These are phyloP conservation scores for Prionace glauca DNA, from an alignment of 2,797 vertebrate species.

Conservation along the genomic window DNA sequence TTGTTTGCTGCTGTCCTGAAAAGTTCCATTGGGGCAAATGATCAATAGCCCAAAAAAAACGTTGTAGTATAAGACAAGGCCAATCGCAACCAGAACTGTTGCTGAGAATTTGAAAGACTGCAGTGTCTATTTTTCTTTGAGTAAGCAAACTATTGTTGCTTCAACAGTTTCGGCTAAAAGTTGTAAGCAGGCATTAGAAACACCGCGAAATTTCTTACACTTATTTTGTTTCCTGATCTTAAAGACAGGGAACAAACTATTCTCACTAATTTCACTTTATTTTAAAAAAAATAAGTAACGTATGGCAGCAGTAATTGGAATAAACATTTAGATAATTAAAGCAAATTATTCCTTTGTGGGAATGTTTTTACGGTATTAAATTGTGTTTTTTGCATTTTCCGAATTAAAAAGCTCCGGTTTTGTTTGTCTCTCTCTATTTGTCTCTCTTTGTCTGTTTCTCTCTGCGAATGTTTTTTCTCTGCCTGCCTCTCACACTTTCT, in stretches of 20 bases:
- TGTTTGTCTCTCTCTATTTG: no score
- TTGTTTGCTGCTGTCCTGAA: not conserved
- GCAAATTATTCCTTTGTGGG: not conserved
- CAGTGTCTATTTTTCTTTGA: not conserved
- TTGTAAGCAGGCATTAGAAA: not conserved
- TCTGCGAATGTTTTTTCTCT: no score
- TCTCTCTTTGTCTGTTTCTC: no score
- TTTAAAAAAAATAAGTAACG: not conserved
- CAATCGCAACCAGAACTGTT: not conserved
- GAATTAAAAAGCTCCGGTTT: not conserved
- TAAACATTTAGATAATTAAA: no score
- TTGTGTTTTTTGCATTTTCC: not conserved
- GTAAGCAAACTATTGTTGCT: not conserved
- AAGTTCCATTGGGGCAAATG: not conserved
- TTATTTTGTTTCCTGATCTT: not conserved
- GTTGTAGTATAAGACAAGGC: not conserved
- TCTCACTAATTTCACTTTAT: not conserved
- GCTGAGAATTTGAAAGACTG: not conserved
- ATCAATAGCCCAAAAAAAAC: not conserved
- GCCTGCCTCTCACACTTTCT: no score
- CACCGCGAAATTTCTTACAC: not conserved
- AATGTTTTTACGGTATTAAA: not conserved
- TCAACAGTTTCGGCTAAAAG: not conserved
- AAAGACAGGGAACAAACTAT: not conserved
- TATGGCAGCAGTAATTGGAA: not conserved